Base-by-base conservation (phyloP, 1,140 invertebrate genomes). In the Oryctes rhinoceros region DNA sequence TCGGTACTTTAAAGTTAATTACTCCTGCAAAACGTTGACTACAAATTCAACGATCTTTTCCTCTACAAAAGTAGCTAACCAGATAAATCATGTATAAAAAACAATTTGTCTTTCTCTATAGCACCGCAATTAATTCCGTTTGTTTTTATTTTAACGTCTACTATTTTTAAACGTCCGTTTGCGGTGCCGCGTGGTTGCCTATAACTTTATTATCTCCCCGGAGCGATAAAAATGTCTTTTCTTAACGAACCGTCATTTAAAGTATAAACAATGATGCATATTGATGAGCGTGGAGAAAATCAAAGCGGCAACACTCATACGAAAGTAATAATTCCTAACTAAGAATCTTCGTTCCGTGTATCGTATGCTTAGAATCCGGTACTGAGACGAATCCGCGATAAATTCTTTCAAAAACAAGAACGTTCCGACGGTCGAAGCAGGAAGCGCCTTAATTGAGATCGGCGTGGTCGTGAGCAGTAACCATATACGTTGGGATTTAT, bases 371-470 rank as follows among this genome's bases (percentile, higher is more conserved):
- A 71, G 65, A 71, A 71, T 71, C 65, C 65, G 65, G 65, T 71
- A 71, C 65, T 24, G 65, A 24, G 6, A 71, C 65, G 65, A 71
- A 71, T 71, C 35, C 65, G 65, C 65, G 65, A 71, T 71, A 71
- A 71, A 71, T 71, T 71, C 65, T 71, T 71, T 71, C 35, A 24
- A 37, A 71, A 71, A 71, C 65, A 71, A 71, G 65, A 71, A 71
- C 65, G 65, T 71, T 71, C 65, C 65, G 65, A 71, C 65, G 65
- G 24, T 37, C 65, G 13, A 53, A 59, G 62, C 78, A 79, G 67
- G 78, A 79, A 79, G 78, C 78, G 62, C 39, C 59, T 79, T 79
- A 79, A 79, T 74, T 79, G 78, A 71, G 65, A 71, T 71, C 65
- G 65, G 65, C 65, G 65, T 71, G 65, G 65, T 71, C 65, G 65